A percentile compares a stretch with the other conserved stretches of the same genome.
These are phyloP conservation scores for Microtus oregoni DNA, from an alignment of 2,113 vertebrate genomes.

Conservation along the genomic window DNA sequence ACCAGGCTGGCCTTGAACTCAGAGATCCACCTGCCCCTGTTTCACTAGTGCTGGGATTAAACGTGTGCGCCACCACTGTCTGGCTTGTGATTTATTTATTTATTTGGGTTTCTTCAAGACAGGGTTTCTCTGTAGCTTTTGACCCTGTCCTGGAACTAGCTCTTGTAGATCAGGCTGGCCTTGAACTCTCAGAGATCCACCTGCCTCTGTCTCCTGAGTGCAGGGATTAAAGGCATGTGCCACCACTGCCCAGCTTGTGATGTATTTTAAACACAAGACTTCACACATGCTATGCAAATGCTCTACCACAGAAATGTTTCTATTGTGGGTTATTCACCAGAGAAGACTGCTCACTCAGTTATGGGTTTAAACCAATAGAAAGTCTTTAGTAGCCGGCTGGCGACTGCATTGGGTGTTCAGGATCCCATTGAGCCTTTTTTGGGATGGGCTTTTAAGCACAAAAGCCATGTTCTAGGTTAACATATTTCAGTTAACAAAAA, in stretches of 20 bases:
- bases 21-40: no score
- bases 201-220: neutral
- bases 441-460: neutral
- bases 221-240: neutral
- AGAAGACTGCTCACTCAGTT: neutral
- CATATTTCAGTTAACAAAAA: neutral
- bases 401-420: neutral
- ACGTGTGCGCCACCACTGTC: no score
- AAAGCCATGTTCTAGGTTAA: neutral
- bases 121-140: neutral
- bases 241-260: neutral
- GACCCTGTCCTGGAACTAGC: neutral
- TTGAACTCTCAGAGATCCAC: neutral
- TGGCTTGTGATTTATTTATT: neutral
- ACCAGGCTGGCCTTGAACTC: no score
- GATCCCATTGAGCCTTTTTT: neutral
- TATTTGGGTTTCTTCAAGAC: neutral
- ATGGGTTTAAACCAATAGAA: neutral
- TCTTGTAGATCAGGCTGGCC: neutral
- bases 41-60: no score
- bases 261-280: neutral
- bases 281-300: neutral
- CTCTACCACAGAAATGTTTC: neutral
- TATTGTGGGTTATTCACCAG: neutral
- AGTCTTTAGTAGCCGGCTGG: neutral